Base-by-base conservation (phyloP, 2,797 vertebrate species). In the Hozukius guyotensis region DNA sequence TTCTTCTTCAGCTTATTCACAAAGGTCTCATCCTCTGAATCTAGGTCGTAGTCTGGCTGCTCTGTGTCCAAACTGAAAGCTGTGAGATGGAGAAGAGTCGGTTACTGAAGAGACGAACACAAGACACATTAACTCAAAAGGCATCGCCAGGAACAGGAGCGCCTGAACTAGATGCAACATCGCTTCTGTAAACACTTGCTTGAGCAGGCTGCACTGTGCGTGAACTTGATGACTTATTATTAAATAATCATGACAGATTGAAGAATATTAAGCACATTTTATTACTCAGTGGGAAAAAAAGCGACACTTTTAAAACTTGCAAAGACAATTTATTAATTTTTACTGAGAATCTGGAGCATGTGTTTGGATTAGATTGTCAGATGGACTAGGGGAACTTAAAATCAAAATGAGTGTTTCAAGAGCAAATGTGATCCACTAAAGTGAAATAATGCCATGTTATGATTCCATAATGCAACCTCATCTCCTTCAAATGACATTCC, bases 31-130 rank as follows among this genome's bases (percentile, higher is more conserved):
- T 99, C 99, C 91, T 99, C 99, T 0, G 97, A 97, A 94, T 99
- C 98, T 92, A 99, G 95, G 96, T 99, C 98, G 87, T 99, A 99
- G 96, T 99, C 99, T 18, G 99, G 98, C 92, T 98, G 98, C 94
- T 99, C 99, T 80, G 98, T 95, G 87, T 99, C 99, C 97, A 99
- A 96, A 97, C 98, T 98, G 95, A 99, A 99, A 98, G 99, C 99
- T 99, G 90, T 56, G 75, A 61, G 72, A 66, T 6, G 56, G 32
- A 78, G 42, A 78, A 8, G 7, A 67, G 63, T 14, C 7, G 12
- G 36, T 85, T 80, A 90, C 25, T n/a, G 11, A 72, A 74, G 70
- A 68, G 52, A 75, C 9, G 13, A 20, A 27, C 67, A 46, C 14
- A 64, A 38, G 27, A 24, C 38, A n/a, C 31, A 20, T 69, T 25